phyloP scores from a whole-genome alignment of 2,113 vertebrate species.

The Pristiophorus japonicus region DNA sequence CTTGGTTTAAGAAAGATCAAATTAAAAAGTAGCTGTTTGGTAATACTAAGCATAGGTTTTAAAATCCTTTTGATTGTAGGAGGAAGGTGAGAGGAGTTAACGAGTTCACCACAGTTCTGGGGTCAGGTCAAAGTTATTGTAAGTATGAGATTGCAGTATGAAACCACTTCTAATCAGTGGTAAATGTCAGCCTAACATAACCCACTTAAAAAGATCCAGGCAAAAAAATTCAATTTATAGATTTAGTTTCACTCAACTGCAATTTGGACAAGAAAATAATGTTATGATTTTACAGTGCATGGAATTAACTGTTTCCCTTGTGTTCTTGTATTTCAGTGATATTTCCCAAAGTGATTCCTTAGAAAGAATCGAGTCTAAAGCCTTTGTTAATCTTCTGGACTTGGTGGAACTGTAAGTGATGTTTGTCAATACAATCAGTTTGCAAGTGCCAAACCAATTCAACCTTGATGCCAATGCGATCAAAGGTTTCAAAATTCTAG shows the following conservation, averaged over 20 bases:
- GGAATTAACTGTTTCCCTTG: neutral
- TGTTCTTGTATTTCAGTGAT: slow-evolving; percentile 61
- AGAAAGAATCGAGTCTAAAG: slow-evolving; percentile 65
- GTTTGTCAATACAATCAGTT: neutral
- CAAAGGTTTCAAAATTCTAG: neutral
- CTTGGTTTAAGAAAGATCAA: neutral
- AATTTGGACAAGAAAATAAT: neutral
- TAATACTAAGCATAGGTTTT: neutral
- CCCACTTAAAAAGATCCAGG: neutral
- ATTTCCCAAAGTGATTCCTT: slow-evolving; percentile 78
- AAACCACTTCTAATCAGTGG: neutral
- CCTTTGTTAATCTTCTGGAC: slow-evolving; percentile 73
- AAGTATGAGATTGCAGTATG: neutral
- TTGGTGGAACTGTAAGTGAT: slow-evolving; percentile 80
- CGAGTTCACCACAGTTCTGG: neutral
- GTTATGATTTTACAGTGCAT: neutral
- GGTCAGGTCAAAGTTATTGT: neutral
- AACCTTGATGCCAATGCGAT: neutral
- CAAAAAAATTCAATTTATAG: neutral
- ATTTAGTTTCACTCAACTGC: neutral
- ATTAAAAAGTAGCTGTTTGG: too few species aligned
- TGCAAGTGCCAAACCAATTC: neutral
- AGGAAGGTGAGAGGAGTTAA: neutral
- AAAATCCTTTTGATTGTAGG: neutral
- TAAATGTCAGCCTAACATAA: neutral